These are phyloP conservation scores for Dasyornis broadbenti DNA, from an alignment of 2,113 vertebrate species.

Conservation along the genomic window DNA sequence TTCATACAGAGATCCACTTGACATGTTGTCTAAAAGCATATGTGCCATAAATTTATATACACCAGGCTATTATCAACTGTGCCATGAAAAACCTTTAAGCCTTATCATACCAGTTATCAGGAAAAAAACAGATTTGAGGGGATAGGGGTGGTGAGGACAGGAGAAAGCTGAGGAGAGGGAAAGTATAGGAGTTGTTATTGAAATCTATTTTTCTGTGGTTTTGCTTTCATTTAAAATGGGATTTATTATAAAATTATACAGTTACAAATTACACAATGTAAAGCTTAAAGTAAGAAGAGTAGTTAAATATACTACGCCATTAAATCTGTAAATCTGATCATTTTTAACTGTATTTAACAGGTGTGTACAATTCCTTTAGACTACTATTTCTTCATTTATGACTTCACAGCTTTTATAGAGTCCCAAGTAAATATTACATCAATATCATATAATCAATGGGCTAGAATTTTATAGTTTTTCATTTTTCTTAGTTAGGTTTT, in stretches of 20 bases:
- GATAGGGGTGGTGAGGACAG: rapidly evolving
- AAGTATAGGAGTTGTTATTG: too few species aligned
- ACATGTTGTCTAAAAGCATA: not conserved
- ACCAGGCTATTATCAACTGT: not conserved
- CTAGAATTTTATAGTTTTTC: not conserved
- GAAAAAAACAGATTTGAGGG: not conserved
- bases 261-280: not conserved
- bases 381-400: not conserved
- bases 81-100: not conserved
- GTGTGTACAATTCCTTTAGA: not conserved
- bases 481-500: not conserved
- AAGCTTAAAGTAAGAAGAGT: not conserved
- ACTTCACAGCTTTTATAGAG: not conserved
- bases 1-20: not conserved
- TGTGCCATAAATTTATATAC: not conserved
- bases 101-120: not conserved
- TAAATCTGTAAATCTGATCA: not conserved
- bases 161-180: not conserved
- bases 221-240: not conserved
- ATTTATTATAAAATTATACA: not conserved
- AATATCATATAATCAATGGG: not conserved
- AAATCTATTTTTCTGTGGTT: not conserved
- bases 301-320: not conserved
- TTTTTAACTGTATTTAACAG: not conserved
- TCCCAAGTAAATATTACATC: not conserved